Percentiles rank a stretch among this genome's conserved stretches.
Conservation (phyloP, 2,113 vertebrate species). For the Carollia perspicillata region DNA sequence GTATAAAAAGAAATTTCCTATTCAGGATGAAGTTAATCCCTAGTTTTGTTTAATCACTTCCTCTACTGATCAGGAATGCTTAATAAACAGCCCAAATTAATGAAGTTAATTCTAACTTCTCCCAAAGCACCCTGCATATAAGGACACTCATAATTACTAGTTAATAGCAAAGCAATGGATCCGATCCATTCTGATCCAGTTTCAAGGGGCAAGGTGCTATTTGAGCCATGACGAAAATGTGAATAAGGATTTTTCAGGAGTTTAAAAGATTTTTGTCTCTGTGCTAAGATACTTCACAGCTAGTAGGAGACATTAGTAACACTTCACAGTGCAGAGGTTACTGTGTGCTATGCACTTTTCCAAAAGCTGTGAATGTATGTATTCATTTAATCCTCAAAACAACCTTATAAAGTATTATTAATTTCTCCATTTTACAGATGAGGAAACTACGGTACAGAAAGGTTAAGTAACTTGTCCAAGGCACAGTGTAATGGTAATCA, state of each 20-base stretch:
- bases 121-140: background rate
- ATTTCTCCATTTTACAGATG: background rate
- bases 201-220: background rate
- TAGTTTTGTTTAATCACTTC: slow-evolving; percentile 33
- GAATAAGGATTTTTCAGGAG: background rate
- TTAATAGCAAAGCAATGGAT: background rate
- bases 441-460: background rate
- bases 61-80: slow-evolving; percentile 5
- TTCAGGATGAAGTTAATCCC: background rate
- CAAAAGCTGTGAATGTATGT: background rate
- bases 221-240: background rate
- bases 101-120: slow-evolving; percentile 16
- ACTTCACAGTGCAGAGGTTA: background rate
- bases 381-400: background rate
- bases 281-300: background rate
- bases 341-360: background rate
- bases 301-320: background rate
- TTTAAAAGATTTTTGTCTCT: slow-evolving; percentile 11
- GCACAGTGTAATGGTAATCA: background rate
- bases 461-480: background rate
- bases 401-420: background rate
- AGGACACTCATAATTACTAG: background rate
- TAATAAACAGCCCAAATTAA: slow-evolving; percentile 15
- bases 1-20: slow-evolving; percentile 4
- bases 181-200: background rate